Percentiles rank a stretch among this genome's conserved stretches.
phyloP scores from a whole-genome alignment of 2,113 vertebrate genomes.

The Lophotis ruficrista region DNA sequence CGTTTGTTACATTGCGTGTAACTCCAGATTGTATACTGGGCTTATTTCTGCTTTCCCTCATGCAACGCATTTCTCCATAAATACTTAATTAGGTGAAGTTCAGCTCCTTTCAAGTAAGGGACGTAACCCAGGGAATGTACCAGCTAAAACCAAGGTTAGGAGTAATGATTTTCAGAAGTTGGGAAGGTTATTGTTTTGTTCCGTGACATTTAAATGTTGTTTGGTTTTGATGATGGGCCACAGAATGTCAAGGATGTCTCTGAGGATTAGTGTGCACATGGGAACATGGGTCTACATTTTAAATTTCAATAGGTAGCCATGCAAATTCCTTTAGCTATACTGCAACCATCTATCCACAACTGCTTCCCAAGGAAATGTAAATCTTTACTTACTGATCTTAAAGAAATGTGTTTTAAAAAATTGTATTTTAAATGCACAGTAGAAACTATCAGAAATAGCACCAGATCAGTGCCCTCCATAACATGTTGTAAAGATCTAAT shows the following conservation, averaged over 20 bases:
- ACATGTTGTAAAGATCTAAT: neutral
- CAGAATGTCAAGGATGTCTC: neutral
- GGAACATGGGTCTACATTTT: neutral
- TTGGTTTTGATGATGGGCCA: neutral
- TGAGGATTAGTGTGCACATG: neutral
- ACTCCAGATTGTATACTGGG: neutral
- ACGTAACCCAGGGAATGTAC: fast-evolving
- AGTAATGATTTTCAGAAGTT: neutral
- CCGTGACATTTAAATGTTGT: neutral
- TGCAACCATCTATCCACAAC: neutral
- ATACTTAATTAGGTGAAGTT: neutral
- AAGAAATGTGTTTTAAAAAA: neutral
- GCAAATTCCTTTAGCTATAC: neutral
- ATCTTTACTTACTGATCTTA: neutral
- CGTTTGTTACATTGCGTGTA: neutral
- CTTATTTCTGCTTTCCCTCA: neutral
- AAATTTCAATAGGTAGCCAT: neutral
- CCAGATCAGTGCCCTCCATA: neutral
- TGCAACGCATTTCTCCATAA: neutral
- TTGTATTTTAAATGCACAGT: neutral
- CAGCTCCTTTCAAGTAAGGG: neutral
- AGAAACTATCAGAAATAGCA: neutral
- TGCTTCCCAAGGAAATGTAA: neutral
- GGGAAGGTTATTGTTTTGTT: neutral
- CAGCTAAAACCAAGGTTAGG: neutral